Percentiles rank a stretch among this genome's conserved stretches.
These are phyloP conservation scores for Philopotamus ludificatus DNA, from an alignment of 1,140 invertebrate species.

Conservation along the genomic window DNA sequence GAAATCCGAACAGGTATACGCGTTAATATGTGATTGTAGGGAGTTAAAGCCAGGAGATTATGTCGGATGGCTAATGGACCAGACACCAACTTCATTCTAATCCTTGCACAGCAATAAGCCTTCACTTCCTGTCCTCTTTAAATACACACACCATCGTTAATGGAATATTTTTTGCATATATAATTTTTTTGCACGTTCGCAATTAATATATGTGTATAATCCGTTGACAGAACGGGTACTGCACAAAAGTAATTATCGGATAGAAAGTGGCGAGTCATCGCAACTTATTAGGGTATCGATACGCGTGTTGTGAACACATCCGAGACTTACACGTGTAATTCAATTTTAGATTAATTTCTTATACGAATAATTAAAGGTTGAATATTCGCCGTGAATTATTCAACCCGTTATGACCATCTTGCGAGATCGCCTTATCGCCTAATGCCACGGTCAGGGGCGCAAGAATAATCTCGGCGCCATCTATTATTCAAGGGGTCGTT, in stretches of 20 bases:
- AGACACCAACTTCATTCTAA: slow-evolving; percentile 9
- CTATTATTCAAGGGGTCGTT: neutral
- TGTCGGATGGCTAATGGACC: slow-evolving; percentile 8
- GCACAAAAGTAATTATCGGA: neutral
- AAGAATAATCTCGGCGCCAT: neutral
- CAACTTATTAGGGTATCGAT: slow-evolving; percentile 1
- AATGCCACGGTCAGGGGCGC: neutral
- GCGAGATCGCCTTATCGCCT: neutral
- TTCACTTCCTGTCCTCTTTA: slow-evolving; percentile 13
- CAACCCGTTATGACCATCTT: too few species aligned
- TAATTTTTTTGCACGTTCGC: neutral
- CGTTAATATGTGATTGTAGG: neutral
- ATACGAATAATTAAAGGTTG: neutral
- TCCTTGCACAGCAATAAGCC: slow-evolving; percentile 14
- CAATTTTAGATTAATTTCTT: neutral
- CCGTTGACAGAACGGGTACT: neutral
- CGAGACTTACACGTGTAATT: neutral
- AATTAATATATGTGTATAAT: neutral
- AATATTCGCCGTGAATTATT: neutral
- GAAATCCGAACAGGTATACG: neutral
- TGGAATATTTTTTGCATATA: neutral
- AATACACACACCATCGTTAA: slow-evolving; percentile 1
- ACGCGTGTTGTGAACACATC: slow-evolving; percentile 5
- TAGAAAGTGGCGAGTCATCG: slow-evolving; percentile 2
- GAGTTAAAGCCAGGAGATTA: slow-evolving; percentile 8